Evolutionary conservation across 1,140 invertebrate genomes (phyloP).

Genomic region (Drosophila parabipectinata): DNA sequence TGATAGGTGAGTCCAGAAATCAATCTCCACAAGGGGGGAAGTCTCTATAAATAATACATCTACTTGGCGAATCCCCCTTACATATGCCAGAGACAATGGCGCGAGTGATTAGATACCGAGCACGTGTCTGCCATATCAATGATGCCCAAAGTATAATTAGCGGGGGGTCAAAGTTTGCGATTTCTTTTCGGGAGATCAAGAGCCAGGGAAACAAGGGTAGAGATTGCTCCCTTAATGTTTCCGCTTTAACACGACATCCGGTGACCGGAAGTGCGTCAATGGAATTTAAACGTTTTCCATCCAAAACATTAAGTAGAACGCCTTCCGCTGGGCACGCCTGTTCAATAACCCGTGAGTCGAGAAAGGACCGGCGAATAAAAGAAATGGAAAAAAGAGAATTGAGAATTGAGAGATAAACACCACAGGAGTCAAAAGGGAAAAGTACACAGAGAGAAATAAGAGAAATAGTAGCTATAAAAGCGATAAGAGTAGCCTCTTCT

Average conservation of each 20-base stretch:
- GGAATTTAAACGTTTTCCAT: constrained; percentile 80
- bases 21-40: no score
- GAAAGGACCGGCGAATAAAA: constrained; percentile 4
- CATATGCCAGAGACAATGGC: constrained; percentile 51
- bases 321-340: constrained; percentile 78
- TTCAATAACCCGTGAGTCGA: constrained; percentile 68
- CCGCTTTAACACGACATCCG: constrained; percentile 80
- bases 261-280: constrained; percentile 78
- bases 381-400: constrained; percentile 9
- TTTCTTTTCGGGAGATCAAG: neutral
- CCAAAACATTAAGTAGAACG: constrained; percentile 79
- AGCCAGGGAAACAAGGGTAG: neutral
- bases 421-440: constrained; percentile 46
- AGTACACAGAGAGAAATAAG: constrained; percentile 11
- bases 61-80: no score
- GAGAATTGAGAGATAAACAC: constrained; percentile 40
- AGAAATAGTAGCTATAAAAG: neutral
- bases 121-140: constrained; percentile 65
- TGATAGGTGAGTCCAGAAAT: constrained; percentile 64
- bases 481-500: no score
- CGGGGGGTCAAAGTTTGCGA: constrained; percentile 4
- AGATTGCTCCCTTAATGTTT: constrained; percentile 72
- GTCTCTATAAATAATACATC: neutral
- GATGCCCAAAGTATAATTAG: constrained; percentile 54
- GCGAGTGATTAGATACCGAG: constrained; percentile 56